Conservation (phyloP, 2,888 invertebrate genomes). For the Loripinus fragilis region DNA sequence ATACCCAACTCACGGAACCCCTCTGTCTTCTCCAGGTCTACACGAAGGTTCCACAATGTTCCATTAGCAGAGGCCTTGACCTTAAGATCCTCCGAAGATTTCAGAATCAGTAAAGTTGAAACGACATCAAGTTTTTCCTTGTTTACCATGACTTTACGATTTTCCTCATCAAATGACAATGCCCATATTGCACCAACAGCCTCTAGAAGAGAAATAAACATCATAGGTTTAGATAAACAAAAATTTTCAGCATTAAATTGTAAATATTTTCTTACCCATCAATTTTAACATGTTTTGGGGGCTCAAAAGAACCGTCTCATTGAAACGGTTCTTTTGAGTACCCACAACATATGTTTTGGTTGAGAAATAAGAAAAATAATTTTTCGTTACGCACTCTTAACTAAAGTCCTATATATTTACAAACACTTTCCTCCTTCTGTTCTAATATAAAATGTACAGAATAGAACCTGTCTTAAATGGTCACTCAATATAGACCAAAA, state of each 20-base stretch:
- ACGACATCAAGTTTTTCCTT: slow-evolving; percentile 54
- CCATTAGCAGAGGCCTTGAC: slow-evolving; percentile 59
- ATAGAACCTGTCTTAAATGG: no score
- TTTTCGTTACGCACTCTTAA: no score
- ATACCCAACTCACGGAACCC: slow-evolving; percentile 15
- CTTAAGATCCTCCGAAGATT: slow-evolving; percentile 18
- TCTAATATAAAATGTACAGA: no score
- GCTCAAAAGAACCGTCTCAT: neutral
- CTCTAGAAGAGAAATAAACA: slow-evolving; percentile 39
- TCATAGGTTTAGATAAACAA: neutral
- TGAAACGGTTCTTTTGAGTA: neutral
- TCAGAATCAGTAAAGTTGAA: slow-evolving; percentile 37
- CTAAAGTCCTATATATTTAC: no score
- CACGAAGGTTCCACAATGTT: slow-evolving; percentile 66
- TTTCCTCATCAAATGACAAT: slow-evolving; percentile 68
- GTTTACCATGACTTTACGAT: slow-evolving; percentile 59
- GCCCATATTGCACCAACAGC: slow-evolving; percentile 64
- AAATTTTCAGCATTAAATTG: neutral
- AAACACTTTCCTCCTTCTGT: no score
- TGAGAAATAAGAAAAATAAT: no score
- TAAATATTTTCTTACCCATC: no score
- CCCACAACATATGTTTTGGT: neutral
- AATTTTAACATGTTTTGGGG: neutral
- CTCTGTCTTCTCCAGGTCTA: slow-evolving; percentile 45
- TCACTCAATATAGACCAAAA: no score